phyloP scores from a whole-genome alignment of 2,888 invertebrate species.

The Pristionchus mayeri region DNA sequence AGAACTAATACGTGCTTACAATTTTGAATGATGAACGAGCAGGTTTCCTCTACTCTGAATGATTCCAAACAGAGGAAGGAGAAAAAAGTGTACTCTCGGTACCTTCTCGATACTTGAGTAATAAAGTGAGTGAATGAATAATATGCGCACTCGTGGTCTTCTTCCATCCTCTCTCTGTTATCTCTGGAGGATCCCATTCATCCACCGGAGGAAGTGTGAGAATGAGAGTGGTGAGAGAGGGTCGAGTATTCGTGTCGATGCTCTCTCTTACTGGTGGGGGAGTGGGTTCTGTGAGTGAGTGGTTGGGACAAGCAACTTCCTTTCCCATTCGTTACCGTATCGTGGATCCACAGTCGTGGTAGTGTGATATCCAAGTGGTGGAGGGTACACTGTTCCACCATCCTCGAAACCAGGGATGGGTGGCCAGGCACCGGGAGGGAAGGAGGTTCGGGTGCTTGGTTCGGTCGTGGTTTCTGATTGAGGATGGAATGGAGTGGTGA shows the following conservation, averaged over 20 bases:
- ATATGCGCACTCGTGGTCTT: background rate
- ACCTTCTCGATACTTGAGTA: too few relatives aligned
- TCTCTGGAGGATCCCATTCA: background rate
- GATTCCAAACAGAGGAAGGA: too few relatives aligned
- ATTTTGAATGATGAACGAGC: background rate
- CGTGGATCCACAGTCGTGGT: background rate
- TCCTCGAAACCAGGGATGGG: slow-evolving; percentile 30
- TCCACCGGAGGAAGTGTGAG: background rate
- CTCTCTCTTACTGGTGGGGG: background rate
- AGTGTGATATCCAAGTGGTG: background rate
- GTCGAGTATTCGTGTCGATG: background rate
- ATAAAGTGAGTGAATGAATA: background rate
- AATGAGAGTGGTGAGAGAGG: slow-evolving; percentile 1
- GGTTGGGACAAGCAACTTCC: too few relatives aligned
- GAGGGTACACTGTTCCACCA: background rate
- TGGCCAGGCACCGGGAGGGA: slow-evolving; percentile 26
- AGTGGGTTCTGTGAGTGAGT: background rate
- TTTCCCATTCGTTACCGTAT: background rate
- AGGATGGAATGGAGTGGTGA: background rate
- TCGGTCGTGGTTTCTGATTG: background rate
- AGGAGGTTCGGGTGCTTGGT: background rate
- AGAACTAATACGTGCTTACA: background rate
- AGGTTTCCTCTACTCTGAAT: too few relatives aligned
- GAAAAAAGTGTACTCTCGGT: background rate
- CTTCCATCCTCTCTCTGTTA: background rate